Base-by-base conservation (phyloP, 2,888 invertebrate genomes). In the Nephrotoma guestfalica region DNA sequence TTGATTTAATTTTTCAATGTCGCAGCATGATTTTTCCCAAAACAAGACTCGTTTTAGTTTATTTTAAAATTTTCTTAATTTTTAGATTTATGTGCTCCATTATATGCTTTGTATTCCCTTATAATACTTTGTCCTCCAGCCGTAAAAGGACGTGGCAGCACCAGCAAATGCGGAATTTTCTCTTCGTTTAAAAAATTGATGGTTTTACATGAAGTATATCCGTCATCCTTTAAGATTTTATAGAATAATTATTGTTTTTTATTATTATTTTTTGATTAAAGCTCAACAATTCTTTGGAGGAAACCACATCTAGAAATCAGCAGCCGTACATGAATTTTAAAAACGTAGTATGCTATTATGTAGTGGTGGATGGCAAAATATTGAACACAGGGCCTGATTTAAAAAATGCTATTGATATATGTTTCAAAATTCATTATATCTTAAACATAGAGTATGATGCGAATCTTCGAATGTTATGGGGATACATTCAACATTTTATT, bases 1-100 rank as follows among this genome's bases (percentile, higher is more conserved):
- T 30, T 30, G 30, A 2, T 30, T 30, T 30, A 30, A 30, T 30
- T 30, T 30, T 30, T 30, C n/a, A n/a, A n/a, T n/a, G n/a, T n/a
- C n/a, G n/a, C n/a, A 30, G 0, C 0, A 30, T 30, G 2, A 0
- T 0, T 0, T 0, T 30, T 30, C 2, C n/a, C n/a, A n/a, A n/a
- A n/a, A n/a, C n/a, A n/a, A n/a, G n/a, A n/a, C n/a, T n/a, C n/a
- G n/a, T n/a, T n/a, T n/a, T n/a, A n/a, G n/a, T n/a, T n/a, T n/a
- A n/a, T n/a, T n/a, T n/a, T n/a, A n/a, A n/a, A 30, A 30, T 2
- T 30, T 30, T 30, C 30, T 30, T 30, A 30, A 30, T 2, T 30
- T 30, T 2, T 2, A 30, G 30, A 30, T 2, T 30, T 30, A 2
- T 30, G 30, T 30, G 30, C 30, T 1, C 30, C 30, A 2, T 30